phyloP scores from a whole-genome alignment of 1,140 invertebrate species.

The Ruditapes philippinarum region DNA sequence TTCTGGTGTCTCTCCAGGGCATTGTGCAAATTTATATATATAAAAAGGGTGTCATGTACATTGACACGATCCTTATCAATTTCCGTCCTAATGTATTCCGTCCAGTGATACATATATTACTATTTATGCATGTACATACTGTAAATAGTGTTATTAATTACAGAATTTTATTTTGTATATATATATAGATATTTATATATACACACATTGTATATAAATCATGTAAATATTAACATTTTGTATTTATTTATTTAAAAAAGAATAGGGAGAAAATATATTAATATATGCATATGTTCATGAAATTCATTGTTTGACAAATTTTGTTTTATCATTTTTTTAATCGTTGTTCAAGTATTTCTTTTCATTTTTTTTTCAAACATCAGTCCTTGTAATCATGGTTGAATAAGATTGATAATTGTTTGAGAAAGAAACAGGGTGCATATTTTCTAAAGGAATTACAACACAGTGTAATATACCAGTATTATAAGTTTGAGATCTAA shows the following conservation, averaged over 20 bases:
- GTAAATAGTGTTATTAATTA: slow-evolving; percentile 19
- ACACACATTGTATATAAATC: no score
- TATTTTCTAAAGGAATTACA: no score
- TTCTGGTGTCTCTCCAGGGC: slow-evolving; percentile 41
- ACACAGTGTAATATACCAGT: no score
- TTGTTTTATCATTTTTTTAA: no score
- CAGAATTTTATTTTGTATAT: slow-evolving; percentile 40
- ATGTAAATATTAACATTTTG: slow-evolving; percentile 59
- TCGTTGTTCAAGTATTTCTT: no score
- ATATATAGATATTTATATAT: no score
- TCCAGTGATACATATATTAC: slow-evolving; percentile 17
- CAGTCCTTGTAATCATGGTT: no score
- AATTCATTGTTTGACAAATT: no score
- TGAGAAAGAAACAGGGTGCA: no score
- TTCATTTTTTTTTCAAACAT: no score
- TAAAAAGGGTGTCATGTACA: neutral
- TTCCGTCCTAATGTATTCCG: slow-evolving; percentile 54
- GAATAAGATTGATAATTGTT: no score
- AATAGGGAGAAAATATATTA: neutral
- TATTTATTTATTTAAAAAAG: slow-evolving; percentile 60
- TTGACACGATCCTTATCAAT: slow-evolving; percentile 49
- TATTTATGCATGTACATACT: neutral
- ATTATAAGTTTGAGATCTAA: neutral
- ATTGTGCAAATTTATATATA: slow-evolving; percentile 66
- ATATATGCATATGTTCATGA: no score